These are phyloP conservation scores for Helarctos malayanus DNA, from an alignment of 2,797 vertebrate species.

Conservation along the genomic window DNA sequence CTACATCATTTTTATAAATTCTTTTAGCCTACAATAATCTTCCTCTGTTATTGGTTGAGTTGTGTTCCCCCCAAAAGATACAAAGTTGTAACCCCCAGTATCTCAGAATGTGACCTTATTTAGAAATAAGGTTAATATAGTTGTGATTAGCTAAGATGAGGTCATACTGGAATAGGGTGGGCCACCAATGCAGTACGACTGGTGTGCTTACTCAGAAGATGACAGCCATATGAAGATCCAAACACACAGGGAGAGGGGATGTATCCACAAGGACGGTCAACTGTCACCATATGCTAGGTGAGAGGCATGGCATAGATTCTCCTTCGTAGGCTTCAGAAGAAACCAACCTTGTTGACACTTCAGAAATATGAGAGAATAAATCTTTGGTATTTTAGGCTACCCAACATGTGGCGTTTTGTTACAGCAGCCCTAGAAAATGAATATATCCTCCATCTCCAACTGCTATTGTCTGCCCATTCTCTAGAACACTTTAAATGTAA, in stretches of 20 bases:
- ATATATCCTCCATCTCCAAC: not conserved
- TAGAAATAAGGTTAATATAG: not conserved
- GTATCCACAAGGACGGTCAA: not conserved
- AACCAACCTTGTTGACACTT: not conserved
- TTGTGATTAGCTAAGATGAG: not conserved
- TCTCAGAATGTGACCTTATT: not conserved
- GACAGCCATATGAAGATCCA: not conserved
- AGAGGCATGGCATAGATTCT: not conserved
- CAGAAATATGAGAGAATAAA: not conserved
- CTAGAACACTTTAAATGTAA: not conserved
- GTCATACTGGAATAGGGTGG: not conserved
- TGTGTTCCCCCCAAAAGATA: not conserved
- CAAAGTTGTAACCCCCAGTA: not conserved
- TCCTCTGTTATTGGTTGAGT: not conserved
- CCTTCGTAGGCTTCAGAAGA: not conserved
- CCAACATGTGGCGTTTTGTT: not conserved
- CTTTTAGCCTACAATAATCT: not conserved
- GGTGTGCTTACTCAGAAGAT: not conserved
- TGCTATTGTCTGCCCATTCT: not conserved
- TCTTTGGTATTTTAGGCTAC: not conserved
- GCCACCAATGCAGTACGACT: not conserved
- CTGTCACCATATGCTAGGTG: not conserved
- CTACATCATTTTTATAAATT: not conserved
- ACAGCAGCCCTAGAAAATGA: not conserved
- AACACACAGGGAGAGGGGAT: not conserved